Base-by-base conservation (phyloP, 2,113 vertebrate species). In the Theristicus caerulescens region DNA sequence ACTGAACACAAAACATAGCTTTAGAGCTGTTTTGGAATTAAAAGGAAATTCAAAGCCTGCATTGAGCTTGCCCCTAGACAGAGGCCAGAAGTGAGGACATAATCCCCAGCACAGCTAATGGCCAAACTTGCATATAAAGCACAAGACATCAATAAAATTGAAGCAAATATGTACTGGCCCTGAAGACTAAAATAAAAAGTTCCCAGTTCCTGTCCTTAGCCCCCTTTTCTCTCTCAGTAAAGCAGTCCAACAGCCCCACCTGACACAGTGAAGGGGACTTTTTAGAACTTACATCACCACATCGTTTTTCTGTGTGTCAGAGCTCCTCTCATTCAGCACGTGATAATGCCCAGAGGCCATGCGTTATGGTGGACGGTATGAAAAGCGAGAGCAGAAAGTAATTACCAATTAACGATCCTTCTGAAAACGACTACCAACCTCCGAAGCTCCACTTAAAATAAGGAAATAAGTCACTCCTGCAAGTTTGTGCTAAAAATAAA, bases 321-420 rank as follows among this genome's bases (percentile, higher is more conserved):
- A 74, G 61, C 26, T 86, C 26, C 32, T 24, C 51, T 70, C 0
- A 0, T 40, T 65, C 44, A 59, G 52, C n/a, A 62, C 3, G 3
- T 27, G 36, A 8, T 21, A 83, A 71, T 0, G 0, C 25, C 49
- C 54, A 82, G 57, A 52, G 21, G 24, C 54, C 58, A 77, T 1
- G 5, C 15, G 34, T 15, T 65, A 47, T 3, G 24, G 21, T 21
- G 31, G 8, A n/a, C 2, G 11, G 25, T 19, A 40, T 1, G 11
- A 91, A 72, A 4, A 59, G 26, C 4, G 1, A 79, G n/a, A 46
- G 19, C 4, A 79, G 12, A 52, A 88, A 69, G 34, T 38, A n/a
- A 61, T 5, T 32, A 62, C 6, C 21, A 67, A 10, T 15, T 22
- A 88, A 32, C 5, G 16, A 44, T 29, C 34, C 18, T 79, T 42